A percentile compares a stretch with the other conserved stretches of the same genome.
Conservation (phyloP, 2,113 vertebrate species). For the Oreochromis aureus region DNA sequence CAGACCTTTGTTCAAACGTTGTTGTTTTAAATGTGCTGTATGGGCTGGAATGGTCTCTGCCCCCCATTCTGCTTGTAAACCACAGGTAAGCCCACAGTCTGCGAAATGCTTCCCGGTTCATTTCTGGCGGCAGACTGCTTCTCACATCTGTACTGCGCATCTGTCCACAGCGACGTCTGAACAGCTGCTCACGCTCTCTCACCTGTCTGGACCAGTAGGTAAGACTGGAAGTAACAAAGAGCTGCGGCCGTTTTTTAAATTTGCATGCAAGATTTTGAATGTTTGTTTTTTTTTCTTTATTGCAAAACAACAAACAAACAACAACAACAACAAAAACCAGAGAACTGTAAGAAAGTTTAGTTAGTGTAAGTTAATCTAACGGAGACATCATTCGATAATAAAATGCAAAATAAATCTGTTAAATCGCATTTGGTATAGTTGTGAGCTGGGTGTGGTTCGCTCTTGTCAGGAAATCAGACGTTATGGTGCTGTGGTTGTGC, state of each 20-base stretch:
- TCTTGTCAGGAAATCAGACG: accelerated
- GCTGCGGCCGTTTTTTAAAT: neutral
- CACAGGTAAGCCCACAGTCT: neutral
- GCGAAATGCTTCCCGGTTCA: neutral
- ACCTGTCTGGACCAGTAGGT: neutral
- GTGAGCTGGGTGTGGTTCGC: neutral
- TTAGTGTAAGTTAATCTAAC: neutral
- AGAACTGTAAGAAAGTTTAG: neutral
- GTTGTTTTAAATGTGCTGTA: neutral
- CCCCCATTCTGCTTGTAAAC: neutral
- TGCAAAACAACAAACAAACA: neutral
- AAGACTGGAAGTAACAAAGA: neutral
- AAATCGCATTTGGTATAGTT: neutral
- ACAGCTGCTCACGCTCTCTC: neutral
- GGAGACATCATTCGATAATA: accelerated
- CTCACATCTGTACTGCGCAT: neutral
- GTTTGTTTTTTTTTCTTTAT: neutral
- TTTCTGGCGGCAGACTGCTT: accelerated
- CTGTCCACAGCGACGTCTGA: neutral
- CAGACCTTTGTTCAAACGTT: neutral
- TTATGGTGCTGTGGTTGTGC: neutral
- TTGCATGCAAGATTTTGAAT: neutral
- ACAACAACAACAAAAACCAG: neutral
- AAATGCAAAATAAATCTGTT: neutral
- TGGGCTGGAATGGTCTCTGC: neutral